Base-by-base conservation (phyloP, 2,113 vertebrate species). In the Catagonus wagneri region DNA sequence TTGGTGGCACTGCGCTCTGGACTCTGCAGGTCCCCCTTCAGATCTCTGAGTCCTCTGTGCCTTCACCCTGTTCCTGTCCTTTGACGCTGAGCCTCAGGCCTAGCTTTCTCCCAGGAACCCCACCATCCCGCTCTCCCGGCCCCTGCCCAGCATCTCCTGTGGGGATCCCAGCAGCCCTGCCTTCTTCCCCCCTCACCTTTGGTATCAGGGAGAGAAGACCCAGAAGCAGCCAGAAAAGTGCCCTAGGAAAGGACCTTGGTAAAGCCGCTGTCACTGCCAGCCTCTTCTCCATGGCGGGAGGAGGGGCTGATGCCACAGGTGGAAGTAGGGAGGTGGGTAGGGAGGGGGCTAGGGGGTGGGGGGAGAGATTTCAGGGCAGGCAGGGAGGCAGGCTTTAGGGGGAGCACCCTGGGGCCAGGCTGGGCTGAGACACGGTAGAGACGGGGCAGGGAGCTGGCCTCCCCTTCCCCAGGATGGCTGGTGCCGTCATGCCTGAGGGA, bases 401-500 rank as follows among this genome's bases (percentile, higher is more conserved):
- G 61, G 89, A 15, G 50, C 66, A 65, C 34, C 56, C 80, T 79
- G 0, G 0, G 63, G 83, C 60, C 76, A 29, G 84, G 75, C 20
- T 84, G 80, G 86, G 56, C 71, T 58, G 90, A 90, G 92, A 78
- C 36, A 6, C 5, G 66, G 93, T n/a, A 81, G 50, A 93, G 85
- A 76, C 52, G 27, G 96, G 96, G 91, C 79, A 96, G 96, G 72
- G 92, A 97, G 95, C 16, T 0, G 50, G 75, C 84, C 91, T 93
- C 91, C 89, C 94, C 83, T 94, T 66, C 83, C 68, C 96, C 96
- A 98, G 98, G 89, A 98, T 98, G 97, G 98, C 97, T 88, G 95
- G 91, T 85, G 76, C 97, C 87, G 94, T 98, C 98, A 97, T 39
- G 97, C 98, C 97, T 98, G 98, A 98, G 97, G 97, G 98, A 98